Base-by-base conservation (phyloP, 2,888 invertebrate genomes). In the Pollenia labialis region DNA sequence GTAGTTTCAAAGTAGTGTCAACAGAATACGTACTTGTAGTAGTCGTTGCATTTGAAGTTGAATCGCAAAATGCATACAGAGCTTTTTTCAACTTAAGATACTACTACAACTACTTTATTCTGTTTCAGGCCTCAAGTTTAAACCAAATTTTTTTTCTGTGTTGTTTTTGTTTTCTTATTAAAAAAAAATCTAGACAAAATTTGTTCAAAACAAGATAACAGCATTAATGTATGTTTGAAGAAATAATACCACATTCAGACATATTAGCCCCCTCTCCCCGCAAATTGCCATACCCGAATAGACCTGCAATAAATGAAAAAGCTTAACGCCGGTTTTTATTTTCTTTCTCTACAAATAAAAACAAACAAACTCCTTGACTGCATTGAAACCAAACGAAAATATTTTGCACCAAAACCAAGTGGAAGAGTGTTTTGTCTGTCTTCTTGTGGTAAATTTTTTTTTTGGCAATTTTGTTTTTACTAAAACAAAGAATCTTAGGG, bases 221-320 rank as follows among this genome's bases (percentile, higher is more conserved):
- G 10, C 32, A 52, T 23, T 23, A 16, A 32, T 54, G 16, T 11
- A 16, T 54, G 16, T n/a, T 32, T 77, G 46, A 68, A 50, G 46
- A 58, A 48, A 42, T 56, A 56, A 58, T 50, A 62, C n/a, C 46
- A 66, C 6, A 44, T 58, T 16, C 44, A 80, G 52, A 60, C 52
- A 14, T 16, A 32, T 12, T 52, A 46, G 18, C 16, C 44, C 16
- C 23, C 16, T 48, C 4, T 23, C 54, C 23, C n/a, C n/a, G 2
- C 32, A 32, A 69, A 50, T 18, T 42, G 18, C 9, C 23, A 58
- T 14, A n/a, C 18, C 56, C 23, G 11, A 42, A 18, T 40, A 79
- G 46, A 52, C 48, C 18, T 42, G 54, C 23, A 62, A 85, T 77
- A 82, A 85, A 85, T 85, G 74, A 79, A 72, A 74, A 79, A 85